Conservation (phyloP, 1,140 invertebrate species). For the Atta colombica region DNA sequence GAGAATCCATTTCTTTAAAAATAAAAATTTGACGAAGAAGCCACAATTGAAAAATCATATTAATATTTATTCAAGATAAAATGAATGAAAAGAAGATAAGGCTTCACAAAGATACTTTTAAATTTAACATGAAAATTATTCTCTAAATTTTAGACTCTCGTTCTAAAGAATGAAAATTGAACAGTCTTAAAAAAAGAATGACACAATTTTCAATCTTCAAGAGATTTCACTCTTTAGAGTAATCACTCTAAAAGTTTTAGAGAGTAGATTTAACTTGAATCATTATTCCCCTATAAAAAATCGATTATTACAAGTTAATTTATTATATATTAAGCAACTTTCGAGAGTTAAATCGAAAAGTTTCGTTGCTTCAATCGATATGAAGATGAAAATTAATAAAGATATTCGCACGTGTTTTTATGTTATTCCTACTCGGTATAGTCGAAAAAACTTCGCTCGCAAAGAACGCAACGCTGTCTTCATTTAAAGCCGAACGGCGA, state of each 20-base stretch:
- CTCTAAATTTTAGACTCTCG: no score
- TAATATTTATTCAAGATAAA: not conserved
- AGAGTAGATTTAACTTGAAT: not conserved
- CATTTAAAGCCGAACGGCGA: constrained; percentile 16
- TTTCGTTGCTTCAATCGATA: not conserved
- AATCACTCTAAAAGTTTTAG: no score
- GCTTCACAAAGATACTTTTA: not conserved
- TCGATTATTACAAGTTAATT: not conserved
- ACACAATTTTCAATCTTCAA: no score
- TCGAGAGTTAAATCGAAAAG: not conserved
- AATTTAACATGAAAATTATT: no score
- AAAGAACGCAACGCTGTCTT: constrained; percentile 14
- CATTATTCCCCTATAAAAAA: not conserved
- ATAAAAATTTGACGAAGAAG: not conserved
- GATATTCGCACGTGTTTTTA: no score
- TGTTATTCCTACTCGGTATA: not conserved
- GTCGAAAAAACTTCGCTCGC: not conserved
- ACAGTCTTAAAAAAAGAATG: no score
- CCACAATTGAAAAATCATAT: not conserved
- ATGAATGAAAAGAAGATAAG: not conserved
- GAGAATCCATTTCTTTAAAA: not conserved
- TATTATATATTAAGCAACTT: not conserved
- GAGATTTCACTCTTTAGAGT: no score
- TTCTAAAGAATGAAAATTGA: no score
- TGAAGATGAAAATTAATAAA: not conserved